phyloP scores from a whole-genome alignment of 2,797 vertebrate genomes.

The Parauchenoglanis punctatus region DNA sequence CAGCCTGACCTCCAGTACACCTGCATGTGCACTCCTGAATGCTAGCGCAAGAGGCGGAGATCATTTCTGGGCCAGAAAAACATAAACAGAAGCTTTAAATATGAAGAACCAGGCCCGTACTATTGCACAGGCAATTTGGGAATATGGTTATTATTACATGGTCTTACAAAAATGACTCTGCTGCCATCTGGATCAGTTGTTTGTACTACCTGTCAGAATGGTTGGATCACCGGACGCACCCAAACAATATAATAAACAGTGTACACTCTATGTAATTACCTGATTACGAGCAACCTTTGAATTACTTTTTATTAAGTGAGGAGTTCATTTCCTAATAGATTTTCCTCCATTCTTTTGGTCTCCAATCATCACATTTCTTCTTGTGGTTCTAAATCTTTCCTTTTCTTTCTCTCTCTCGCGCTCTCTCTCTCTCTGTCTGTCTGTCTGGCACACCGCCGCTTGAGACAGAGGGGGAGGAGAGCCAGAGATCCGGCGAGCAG shows the following conservation, averaged over 20 bases:
- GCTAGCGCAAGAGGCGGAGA: not conserved
- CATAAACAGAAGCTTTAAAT: not conserved
- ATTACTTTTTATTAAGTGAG: not conserved
- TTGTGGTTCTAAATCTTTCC: not conserved
- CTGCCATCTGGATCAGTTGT: not conserved
- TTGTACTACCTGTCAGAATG: not conserved
- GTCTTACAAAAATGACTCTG: not conserved
- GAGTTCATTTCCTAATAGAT: not conserved
- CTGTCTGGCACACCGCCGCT: conserved; percentile 48
- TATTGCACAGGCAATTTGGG: too few relatives aligned
- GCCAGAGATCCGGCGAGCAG: conserved; percentile 48
- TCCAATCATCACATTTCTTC: not conserved
- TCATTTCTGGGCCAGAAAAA: not conserved
- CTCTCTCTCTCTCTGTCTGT: conserved; percentile 36
- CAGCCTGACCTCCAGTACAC: not conserved
- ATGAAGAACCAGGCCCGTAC: not conserved
- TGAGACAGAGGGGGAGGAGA: conserved; percentile 52
- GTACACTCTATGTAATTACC: not conserved
- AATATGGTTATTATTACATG: not conserved
- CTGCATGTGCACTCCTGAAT: not conserved
- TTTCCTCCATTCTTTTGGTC: not conserved
- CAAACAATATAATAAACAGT: not conserved
- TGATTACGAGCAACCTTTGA: not conserved
- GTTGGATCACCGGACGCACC: not conserved
- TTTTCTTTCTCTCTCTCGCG: not conserved